Percentiles rank a stretch among this genome's conserved stretches.
These are phyloP conservation scores for Alethe diademata DNA, from an alignment of 2,113 vertebrate species.

Conservation along the genomic window DNA sequence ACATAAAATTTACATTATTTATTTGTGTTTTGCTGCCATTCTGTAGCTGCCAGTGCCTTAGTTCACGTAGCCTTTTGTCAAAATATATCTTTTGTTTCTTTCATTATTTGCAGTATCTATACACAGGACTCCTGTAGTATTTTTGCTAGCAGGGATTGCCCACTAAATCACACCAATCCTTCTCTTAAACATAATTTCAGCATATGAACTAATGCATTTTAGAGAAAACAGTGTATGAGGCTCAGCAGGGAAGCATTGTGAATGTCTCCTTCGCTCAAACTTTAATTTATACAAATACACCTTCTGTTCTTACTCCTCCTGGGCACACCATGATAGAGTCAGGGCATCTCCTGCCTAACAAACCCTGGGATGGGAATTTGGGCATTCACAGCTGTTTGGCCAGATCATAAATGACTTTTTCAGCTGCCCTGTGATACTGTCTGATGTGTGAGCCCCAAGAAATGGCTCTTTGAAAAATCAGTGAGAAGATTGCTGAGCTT, in stretches of 20 bases:
- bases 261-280: background rate
- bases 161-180: background rate
- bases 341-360: background rate
- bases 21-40: background rate
- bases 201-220: background rate
- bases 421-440: background rate
- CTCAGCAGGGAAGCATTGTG: background rate
- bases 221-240: background rate
- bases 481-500: background rate
- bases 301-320: background rate
- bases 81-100: background rate
- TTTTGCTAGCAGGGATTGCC: background rate
- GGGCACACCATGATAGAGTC: too few relatives aligned
- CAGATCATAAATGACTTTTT: background rate
- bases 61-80: background rate
- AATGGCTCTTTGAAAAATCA: background rate
- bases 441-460: background rate
- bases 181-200: background rate
- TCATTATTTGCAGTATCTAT: background rate
- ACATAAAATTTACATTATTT: background rate
- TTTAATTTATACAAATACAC: background rate
- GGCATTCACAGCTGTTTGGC: background rate
- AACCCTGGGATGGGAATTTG: background rate
- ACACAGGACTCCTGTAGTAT: background rate
- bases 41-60: background rate